These are phyloP conservation scores for Rhopalosiphum maidis DNA, from an alignment of 1,140 invertebrate genomes.

Conservation along the genomic window DNA sequence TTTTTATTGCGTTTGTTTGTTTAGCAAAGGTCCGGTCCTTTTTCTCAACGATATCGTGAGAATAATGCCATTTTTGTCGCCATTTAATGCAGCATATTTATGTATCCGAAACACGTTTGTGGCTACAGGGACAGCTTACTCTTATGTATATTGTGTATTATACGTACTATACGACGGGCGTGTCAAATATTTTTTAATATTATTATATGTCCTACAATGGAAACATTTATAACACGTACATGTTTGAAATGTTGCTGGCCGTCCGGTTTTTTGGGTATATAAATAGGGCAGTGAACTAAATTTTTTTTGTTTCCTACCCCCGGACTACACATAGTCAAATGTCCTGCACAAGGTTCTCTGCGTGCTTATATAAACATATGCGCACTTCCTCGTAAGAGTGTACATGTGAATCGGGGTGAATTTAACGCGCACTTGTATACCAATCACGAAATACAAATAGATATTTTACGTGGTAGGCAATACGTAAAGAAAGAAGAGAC, in stretches of 20 bases:
- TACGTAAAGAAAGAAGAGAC: neutral
- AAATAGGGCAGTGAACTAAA: neutral
- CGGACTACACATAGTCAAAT: slow-evolving; percentile 19
- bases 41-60: slow-evolving; percentile 52
- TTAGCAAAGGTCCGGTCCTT: slow-evolving; percentile 39
- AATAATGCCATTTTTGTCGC: slow-evolving; percentile 23
- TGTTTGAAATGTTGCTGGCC: slow-evolving; percentile 46
- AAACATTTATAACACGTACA: slow-evolving; percentile 36
- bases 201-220: slow-evolving; percentile 51
- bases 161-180: slow-evolving; percentile 25
- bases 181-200: slow-evolving; percentile 54
- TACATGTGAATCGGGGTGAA: slow-evolving; percentile 43
- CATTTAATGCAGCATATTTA: neutral
- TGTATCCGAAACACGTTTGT: slow-evolving; percentile 47
- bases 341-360: slow-evolving; percentile 48
- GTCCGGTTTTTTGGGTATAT: slow-evolving; percentile 40
- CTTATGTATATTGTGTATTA: neutral
- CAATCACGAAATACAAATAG: neutral
- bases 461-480: slow-evolving; percentile 21
- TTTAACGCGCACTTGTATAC: slow-evolving; percentile 18
- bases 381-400: neutral
- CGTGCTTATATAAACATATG: slow-evolving; percentile 51
- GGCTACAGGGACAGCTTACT: neutral
- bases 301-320: slow-evolving; percentile 18
- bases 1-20: slow-evolving; percentile 38